Evolutionary conservation across 1,140 invertebrate genomes (phyloP).

Genomic region (Orius insidiosus): DNA sequence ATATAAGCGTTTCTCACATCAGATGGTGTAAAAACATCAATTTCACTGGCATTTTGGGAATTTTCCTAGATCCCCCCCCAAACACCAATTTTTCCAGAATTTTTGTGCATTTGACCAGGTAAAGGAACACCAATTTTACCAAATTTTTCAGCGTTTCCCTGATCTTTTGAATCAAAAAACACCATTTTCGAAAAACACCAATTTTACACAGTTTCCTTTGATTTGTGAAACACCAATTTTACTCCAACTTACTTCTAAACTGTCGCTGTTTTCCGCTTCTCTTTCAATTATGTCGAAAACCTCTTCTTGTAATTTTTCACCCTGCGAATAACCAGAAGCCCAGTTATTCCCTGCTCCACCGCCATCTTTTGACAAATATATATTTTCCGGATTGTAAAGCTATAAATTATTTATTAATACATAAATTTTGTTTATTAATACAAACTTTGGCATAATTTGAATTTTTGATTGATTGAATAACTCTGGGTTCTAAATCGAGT

Average conservation of each 20-base stretch:
- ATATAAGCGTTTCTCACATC: too few relatives aligned
- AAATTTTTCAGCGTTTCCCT: too few relatives aligned
- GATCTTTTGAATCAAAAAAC: too few relatives aligned
- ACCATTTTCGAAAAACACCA: too few relatives aligned
- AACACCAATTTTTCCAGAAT: too few relatives aligned
- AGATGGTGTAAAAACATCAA: too few relatives aligned
- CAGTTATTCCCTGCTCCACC: conserved; percentile 99
- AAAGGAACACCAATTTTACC: background rate
- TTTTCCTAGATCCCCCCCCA: too few relatives aligned
- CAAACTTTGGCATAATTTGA: conserved; percentile 80
- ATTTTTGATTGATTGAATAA: conserved; percentile 92
- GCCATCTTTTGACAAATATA: conserved; percentile 92
- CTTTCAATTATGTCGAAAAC: conserved; percentile 98
- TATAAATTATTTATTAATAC: conserved; percentile 25
- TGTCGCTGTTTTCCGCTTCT: conserved; percentile 96
- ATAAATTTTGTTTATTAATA: background rate
- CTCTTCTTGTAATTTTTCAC: conserved; percentile 87
- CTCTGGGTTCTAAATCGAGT: conserved; percentile 90
- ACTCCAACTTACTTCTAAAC: conserved; percentile 57
- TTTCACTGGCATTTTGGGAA: too few relatives aligned
- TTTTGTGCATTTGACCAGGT: background rate
- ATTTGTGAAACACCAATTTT: background rate
- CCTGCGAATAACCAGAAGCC: conserved; percentile 89
- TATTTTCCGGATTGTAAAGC: conserved; percentile 96
- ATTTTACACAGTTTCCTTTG: too few relatives aligned